Evolutionary conservation across 2,113 vertebrate genomes (phyloP), one percentile per base, ranked within the genome.

Genomic region (Meriones unguiculatus): DNA sequence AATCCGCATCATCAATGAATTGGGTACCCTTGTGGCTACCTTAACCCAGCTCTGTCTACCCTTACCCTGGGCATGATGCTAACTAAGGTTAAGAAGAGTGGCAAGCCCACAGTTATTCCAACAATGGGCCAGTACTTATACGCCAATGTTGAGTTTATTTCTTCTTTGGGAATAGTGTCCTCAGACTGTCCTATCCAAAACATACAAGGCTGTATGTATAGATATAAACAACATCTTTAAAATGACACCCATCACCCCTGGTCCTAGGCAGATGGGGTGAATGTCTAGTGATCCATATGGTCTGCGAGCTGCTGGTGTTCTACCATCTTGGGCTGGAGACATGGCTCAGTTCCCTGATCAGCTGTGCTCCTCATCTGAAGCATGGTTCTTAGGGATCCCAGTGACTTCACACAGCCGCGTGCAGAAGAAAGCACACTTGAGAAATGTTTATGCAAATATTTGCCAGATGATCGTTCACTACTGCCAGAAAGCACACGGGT

Each of bases 201-300:
- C 13, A 67, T 46, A 80, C 30, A 73, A 88, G 35, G 93, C 41
- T 46, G 46, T 46, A 46, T 46, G 46, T 46, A 46, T 77, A 72
- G 52, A 92, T 5, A 11, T 46, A 77, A 93, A 76, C 35, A 87
- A 69, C 22, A 75, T n/a, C 28, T 93, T 59, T 87, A 89, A 93
- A 89, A 93, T 0, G 76, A 52, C 67, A 82, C 2, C 32, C 84
- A 0, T 38, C 50, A 54, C 46, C 84, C 93, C 38, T 81, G 80
- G 32, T 82, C 65, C 87, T 57, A 28, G 20, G 64, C 72, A 62
- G 35, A 75, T 64, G 46, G 30, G 28, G 78, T 54, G 7, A 62
- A 3, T 35, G 50, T 41, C 41, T 62, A 12, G 15, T 62, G 64
- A 72, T 82, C 32, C 32, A 7, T 5, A 54, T 5, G 50, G 7